These are phyloP conservation scores for Vanacampus margaritifer DNA, from an alignment of 2,113 vertebrate species.

Conservation along the genomic window DNA sequence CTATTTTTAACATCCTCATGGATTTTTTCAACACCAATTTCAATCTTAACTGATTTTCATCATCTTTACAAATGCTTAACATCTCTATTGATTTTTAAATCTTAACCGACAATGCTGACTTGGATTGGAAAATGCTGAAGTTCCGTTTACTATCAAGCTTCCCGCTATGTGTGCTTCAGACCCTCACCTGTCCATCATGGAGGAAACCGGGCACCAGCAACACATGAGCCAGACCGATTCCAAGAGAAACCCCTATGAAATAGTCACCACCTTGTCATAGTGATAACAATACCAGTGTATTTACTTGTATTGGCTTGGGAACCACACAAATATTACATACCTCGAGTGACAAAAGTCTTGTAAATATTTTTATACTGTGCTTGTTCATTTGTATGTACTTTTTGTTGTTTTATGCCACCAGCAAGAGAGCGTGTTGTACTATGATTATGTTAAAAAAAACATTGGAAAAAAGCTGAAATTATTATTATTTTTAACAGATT, in stretches of 20 bases:
- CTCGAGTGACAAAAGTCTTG: background rate
- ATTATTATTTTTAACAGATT: too few species aligned
- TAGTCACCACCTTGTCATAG: background rate
- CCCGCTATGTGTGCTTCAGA: conserved; percentile 11
- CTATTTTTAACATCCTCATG: too few species aligned
- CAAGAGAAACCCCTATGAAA: background rate
- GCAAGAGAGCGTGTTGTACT: too few species aligned
- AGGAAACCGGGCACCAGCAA: conserved; percentile 40
- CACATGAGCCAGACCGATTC: conserved; percentile 18
- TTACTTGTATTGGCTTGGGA: background rate
- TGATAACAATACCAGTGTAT: background rate
- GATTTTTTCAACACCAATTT: too few species aligned
- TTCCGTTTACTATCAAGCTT: too few species aligned
- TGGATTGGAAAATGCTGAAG: too few species aligned
- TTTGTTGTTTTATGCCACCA: too few species aligned
- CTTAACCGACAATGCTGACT: too few species aligned
- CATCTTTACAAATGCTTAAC: too few species aligned
- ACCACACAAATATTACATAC: background rate
- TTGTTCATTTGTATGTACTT: background rate
- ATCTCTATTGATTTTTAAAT: too few species aligned
- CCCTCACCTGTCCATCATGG: conserved; percentile 46
- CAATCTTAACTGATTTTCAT: background rate
- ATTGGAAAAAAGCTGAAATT: too few species aligned
- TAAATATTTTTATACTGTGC: background rate
- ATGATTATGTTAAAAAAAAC: too few species aligned